phyloP scores from a whole-genome alignment of 2,888 invertebrate genomes.

The Chesias legatella region DNA sequence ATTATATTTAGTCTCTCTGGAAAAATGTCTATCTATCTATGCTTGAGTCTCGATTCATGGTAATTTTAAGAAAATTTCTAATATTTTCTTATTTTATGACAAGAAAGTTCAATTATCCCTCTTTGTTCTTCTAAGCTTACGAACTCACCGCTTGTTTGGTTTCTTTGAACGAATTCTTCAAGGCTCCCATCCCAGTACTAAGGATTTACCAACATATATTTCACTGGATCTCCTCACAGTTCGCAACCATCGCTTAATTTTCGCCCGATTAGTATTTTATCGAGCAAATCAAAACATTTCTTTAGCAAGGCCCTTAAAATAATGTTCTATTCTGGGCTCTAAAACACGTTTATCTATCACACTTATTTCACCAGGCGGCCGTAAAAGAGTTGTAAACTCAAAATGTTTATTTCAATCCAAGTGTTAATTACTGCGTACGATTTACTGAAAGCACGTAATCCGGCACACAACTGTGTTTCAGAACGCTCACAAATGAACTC shows the following conservation, averaged over 20 bases:
- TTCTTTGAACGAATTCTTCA: constrained; percentile 31
- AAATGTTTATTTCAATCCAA: constrained; percentile 20
- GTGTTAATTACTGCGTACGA: constrained; percentile 5
- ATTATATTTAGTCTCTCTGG: no score
- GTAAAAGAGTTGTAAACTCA: constrained; percentile 16
- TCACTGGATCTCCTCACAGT: background rate
- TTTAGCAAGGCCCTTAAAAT: background rate
- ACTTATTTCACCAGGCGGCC: constrained; percentile 6
- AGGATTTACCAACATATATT: constrained; percentile 1
- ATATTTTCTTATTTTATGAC: no score
- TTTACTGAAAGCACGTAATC: background rate
- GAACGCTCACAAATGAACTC: constrained; percentile 45
- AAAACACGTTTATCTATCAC: constrained; percentile 12
- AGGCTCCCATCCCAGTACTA: constrained; percentile 7
- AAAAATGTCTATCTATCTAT: no score
- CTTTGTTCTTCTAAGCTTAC: constrained; percentile 15
- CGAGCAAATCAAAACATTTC: constrained; percentile 1
- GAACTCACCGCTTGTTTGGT: constrained; percentile 39
- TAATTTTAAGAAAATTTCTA: no score
- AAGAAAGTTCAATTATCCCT: no score
- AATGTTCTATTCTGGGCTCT: background rate
- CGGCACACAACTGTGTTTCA: constrained; percentile 27
- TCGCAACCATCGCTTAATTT: background rate
- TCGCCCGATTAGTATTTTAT: background rate
- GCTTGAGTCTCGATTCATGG: no score